Evolutionary conservation across 2,888 invertebrate species (phyloP), one percentile per base, ranked within the genome.

Genomic region (Cheilosia soror): DNA sequence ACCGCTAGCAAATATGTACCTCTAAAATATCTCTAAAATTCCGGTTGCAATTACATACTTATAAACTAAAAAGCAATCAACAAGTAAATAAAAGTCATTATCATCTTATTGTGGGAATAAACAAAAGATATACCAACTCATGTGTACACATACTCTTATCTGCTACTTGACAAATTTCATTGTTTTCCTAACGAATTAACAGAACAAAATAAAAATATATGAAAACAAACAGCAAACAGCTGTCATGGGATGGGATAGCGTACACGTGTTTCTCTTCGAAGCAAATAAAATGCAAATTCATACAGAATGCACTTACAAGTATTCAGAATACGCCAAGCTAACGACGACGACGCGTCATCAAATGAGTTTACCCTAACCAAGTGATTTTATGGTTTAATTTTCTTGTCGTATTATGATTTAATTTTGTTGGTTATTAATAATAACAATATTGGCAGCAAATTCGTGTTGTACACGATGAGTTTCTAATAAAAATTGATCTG

Each of bases 321-420:
- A 51, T 53, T 72, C 51, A 20, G 40, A 53, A 62, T 62, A 29
- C 47, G 37, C 51, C 51, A 68, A 60, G 44, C 11, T 6, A 20
- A 11, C 15, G 25, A 49, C 20, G 25, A 33, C 33, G 33, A 37
- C 11, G 11, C 37, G 37, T 37, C 49, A 25, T 49, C 6, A 49
- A 25, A 49, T 49, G 49, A 37, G 37, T 37, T 37, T 37, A 4
- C 33, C 37, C 11, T 37, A 37, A 37, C 37, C 9, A 11, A 37
- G 37, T 37, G 37, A 25, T 20, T 49, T 9, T 25, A 11, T 25
- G 4, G 20, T 25, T 25, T 20, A 49, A 20, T 49, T 25, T 49
- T 20, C 49, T 49, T 25, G 9, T 9, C 15, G 49, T 9, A 20
- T 25, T 49, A 4, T 15, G 44, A 47, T 47, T 47, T 47, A 47